Base-by-base conservation (phyloP, 1,140 invertebrate genomes). In the Halesus radiatus region DNA sequence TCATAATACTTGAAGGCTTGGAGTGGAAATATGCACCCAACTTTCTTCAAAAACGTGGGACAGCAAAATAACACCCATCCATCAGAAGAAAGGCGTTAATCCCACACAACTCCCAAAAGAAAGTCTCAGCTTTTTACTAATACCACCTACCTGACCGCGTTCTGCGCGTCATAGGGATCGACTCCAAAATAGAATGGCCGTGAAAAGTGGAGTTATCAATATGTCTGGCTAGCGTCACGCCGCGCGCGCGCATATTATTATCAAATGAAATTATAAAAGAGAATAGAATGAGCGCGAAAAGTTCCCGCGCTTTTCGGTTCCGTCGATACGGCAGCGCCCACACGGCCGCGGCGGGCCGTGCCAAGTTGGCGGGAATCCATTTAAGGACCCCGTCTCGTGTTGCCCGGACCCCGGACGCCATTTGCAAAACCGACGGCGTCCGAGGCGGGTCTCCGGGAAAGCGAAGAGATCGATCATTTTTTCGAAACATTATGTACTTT, bases 311-410 rank as follows among this genome's bases (percentile, higher is more conserved):
- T 37, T 32, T 32, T 18, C 45, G 8, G 32, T 16, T 18, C 45
- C 68, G 20, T 72, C 68, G 37, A 22, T 53, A 50, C 50, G 16
- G 32, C 45, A 32, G 32, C 81, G 76, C 82, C 76, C 79, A 76
- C 79, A 37, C 58, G 56, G 15, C 72, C 72, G 15, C 22, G 52
- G 20, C 52, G 20, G 37, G 29, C 45, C 29, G 79, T 73, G 62
- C 77, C 79, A 75, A 83, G 56, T 83, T 80, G 81, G 78, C 81
- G 76, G 73, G 80, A 75, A 83, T 81, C 82, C 82, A 83, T 83
- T 83, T 83, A 83, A 79, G 82, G 82, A 26, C 70, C 70, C 79
- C 82, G 58, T 80, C 82, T 83, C 82, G 82, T 80, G 82, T 83
- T 83, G 79, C 82, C 62, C 45, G 78, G 37, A 45, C 37, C 37